Conservation (phyloP, 2,113 vertebrate species). For the Poicephalus gulielmi region DNA sequence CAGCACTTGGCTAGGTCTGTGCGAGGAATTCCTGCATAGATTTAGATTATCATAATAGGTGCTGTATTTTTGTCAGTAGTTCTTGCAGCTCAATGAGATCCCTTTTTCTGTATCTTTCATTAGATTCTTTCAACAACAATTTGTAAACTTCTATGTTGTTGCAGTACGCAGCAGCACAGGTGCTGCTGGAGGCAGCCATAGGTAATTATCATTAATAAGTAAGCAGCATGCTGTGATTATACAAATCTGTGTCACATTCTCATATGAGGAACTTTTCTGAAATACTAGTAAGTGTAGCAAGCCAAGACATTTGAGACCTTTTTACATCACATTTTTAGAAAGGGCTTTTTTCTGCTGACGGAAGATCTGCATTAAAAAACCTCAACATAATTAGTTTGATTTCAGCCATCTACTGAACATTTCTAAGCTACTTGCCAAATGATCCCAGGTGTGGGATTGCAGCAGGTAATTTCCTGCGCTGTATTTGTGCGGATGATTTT, state of each 20-base stretch:
- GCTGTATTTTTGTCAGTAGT: neutral
- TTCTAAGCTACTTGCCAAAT: conserved; percentile 63
- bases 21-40: fast-evolving
- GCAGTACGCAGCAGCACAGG: fast-evolving
- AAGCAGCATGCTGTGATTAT: neutral
- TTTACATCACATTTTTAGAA: conserved; percentile 3
- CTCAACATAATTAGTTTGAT: conserved; percentile 28
- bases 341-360: neutral
- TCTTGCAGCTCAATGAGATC: neutral
- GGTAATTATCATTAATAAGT: neutral
- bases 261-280: neutral
- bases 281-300: neutral
- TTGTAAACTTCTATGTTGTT: neutral
- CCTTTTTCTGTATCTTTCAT: neutral
- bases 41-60: fast-evolving
- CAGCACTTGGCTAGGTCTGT: fast-evolving
- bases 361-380: conserved; percentile 14
- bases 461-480: conserved; percentile 91
- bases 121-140: neutral
- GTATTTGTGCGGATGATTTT: conserved; percentile 83
- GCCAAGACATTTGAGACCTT: neutral
- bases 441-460: conserved; percentile 88
- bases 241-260: neutral
- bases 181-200: neutral
- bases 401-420: conserved; percentile 66